A percentile compares a stretch with the other conserved stretches of the same genome.
Evolutionary conservation across 2,113 vertebrate genomes (phyloP).

Genomic region (Propithecus coquereli): DNA sequence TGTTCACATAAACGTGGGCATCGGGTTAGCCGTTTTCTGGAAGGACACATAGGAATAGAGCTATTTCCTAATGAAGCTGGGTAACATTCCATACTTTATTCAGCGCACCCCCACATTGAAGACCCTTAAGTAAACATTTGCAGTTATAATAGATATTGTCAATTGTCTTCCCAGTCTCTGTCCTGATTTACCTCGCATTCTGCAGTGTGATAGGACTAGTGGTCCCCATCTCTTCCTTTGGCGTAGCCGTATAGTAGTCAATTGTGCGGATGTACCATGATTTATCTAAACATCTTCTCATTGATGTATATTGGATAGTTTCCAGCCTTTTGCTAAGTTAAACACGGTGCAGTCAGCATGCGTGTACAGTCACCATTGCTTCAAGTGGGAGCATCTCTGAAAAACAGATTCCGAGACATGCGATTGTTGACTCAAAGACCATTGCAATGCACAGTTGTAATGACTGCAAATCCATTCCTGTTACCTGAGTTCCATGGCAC

Average conservation of each 20-base stretch:
- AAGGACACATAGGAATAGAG: no score
- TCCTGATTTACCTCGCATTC: not conserved
- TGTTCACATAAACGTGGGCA: no score
- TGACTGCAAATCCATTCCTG: not conserved
- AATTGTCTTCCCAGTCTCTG: not conserved
- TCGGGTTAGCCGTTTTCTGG: no score
- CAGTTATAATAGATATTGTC: not conserved
- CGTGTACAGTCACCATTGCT: not conserved
- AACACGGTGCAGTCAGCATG: not conserved
- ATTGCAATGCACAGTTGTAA: not conserved
- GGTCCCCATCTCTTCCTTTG: not conserved
- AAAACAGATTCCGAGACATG: not conserved
- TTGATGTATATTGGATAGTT: not conserved
- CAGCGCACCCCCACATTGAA: not conserved
- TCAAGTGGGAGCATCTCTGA: not conserved
- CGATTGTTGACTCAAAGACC: not conserved
- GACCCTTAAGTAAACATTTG: not conserved
- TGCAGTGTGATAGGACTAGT: not conserved
- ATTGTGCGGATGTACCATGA: not conserved
- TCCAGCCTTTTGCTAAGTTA: not conserved
- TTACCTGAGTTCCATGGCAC: not conserved
- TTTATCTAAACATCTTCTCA: not conserved
- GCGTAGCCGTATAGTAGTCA: not conserved
- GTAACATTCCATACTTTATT: not conserved
- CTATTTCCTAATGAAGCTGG: not conserved